These are phyloP conservation scores for Hemicordylus capensis DNA, from an alignment of 2,113 vertebrate species.

Conservation along the genomic window DNA sequence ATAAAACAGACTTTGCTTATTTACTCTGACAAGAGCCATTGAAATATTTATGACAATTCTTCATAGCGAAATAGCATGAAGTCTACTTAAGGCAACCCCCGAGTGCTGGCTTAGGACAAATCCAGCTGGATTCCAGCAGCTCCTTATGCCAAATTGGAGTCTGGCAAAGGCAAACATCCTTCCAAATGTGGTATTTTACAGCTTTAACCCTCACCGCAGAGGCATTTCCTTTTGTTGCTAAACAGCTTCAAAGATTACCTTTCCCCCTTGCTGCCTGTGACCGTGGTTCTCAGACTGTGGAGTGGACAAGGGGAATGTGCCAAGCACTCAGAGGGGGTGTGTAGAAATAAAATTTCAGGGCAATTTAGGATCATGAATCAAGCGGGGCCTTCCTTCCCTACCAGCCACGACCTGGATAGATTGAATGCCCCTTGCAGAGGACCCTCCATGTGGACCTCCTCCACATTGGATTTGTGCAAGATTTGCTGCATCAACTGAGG, in stretches of 20 bases:
- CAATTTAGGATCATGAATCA: neutral
- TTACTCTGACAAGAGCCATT: slow-evolving; percentile 1
- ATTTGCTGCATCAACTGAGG: too few relatives aligned
- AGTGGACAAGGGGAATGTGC: neutral
- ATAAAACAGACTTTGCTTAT: neutral
- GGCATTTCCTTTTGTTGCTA: neutral
- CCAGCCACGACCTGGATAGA: neutral
- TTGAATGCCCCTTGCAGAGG: neutral
- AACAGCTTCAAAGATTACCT: neutral
- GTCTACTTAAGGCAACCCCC: neutral
- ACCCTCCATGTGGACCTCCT: neutral
- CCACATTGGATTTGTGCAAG: neutral
- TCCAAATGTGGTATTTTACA: neutral
- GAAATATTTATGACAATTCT: slow-evolving; percentile 2
- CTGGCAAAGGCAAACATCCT: neutral
- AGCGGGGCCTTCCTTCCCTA: neutral
- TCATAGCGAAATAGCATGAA: neutral
- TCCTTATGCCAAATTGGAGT: neutral
- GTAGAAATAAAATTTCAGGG: neutral
- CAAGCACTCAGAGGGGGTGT: neutral
- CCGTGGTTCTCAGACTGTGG: neutral
- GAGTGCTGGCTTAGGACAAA: neutral
- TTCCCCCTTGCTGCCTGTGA: neutral
- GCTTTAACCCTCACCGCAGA: neutral
- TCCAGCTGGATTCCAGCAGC: neutral